Base-by-base conservation (phyloP, 2,113 vertebrate genomes). In the Leucopsar rothschildi region DNA sequence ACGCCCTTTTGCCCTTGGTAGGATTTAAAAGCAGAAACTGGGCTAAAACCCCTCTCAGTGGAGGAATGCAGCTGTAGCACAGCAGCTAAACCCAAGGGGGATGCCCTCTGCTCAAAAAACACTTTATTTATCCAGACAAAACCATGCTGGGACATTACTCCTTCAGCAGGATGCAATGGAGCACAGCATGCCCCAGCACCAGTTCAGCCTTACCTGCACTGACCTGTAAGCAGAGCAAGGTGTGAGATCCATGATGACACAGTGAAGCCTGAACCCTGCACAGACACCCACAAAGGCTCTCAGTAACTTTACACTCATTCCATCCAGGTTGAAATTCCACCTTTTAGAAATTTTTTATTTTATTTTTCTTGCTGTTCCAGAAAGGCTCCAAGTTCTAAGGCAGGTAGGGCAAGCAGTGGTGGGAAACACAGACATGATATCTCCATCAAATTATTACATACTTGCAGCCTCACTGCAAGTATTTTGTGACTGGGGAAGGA, bases 161-260 rank as follows among this genome's bases (percentile, higher is more conserved):
- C 29, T 56, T 28, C 86, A 29, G 35, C 1, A 35, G 15, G 25
- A 28, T 57, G 6, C 0, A 0, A 39, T 3, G 6, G 35, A 24
- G 24, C 23, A 16, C 0, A 0, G 42, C 6, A 0, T 3, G 31
- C 11, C 50, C 37, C 56, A 37, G 3, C 11, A 57, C 4, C 27
- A 40, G 13, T 7, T 9, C 60, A 59, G 6, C n/a, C 13, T 5
- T 35, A 52, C 1, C 3, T 3, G 3, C 19, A 6, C 0, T 5
- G 25, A 27, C 1, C 17, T 12, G 8, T 3, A 6, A 44, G 59
- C 7, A 55, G 60, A 77, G 19, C 35, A 6, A 37, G 65, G 63
- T 0, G 0, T 0, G 15, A 61, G 24, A 55, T 3, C 39, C 0
- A 0, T 1, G 5, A 24, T 0, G 21, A 27, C 1, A 4, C 55